Evolutionary conservation across 2,888 invertebrate genomes (phyloP).

Genomic region (Acanthacorydalis orientalis): DNA sequence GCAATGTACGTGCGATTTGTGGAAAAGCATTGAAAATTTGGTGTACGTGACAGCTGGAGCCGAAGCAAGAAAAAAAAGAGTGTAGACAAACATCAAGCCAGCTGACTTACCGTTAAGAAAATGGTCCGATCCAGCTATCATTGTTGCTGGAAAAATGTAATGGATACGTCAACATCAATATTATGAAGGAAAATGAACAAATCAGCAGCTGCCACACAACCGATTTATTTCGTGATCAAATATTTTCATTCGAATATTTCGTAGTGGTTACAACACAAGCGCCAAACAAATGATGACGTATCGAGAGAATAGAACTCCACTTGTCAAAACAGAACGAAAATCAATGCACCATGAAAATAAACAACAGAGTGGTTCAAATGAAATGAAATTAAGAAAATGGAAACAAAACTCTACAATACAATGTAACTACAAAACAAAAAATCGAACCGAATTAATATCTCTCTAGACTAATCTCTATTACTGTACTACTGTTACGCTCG

Average conservation of each 20-base stretch:
- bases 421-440: background rate
- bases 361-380: no score
- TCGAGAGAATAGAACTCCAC: background rate
- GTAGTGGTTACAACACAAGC: background rate
- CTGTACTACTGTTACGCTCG: background rate
- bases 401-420: no score
- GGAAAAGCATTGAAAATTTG: background rate
- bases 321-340: background rate
- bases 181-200: background rate
- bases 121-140: conserved; percentile 4
- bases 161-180: no score
- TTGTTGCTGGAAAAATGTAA: background rate
- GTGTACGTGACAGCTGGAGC: background rate
- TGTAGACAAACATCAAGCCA: background rate
- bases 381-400: no score
- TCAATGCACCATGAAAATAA: background rate
- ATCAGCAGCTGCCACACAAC: background rate
- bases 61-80: background rate
- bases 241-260: background rate
- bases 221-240: no score
- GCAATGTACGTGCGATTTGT: background rate
- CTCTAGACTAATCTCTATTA: background rate
- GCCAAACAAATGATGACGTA: background rate
- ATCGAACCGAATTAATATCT: background rate
- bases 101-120: conserved; percentile 3